Conservation (phyloP, 1,140 invertebrate species). For the Triops cancriformis region DNA sequence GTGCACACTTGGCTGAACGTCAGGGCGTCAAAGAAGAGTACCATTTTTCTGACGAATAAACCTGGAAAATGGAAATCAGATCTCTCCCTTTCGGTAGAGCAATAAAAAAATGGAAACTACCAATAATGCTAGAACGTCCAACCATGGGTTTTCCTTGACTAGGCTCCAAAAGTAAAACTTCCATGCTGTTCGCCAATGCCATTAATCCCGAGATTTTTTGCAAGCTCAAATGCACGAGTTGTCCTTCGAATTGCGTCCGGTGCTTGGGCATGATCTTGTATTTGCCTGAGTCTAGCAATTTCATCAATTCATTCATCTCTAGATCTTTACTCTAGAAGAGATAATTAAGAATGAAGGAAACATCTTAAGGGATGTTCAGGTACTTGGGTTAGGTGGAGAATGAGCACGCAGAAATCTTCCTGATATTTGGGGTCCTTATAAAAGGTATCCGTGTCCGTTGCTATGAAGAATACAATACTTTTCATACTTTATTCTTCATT, state of each 20-base stretch:
- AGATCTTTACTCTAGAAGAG: not conserved
- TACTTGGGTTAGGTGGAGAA: constrained; percentile 1
- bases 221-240: not conserved
- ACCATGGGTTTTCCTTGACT: constrained; percentile 8
- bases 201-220: constrained; percentile 2
- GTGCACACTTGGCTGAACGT: not conserved
- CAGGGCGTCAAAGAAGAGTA: not conserved
- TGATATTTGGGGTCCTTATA: not conserved
- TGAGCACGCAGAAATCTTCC: not conserved
- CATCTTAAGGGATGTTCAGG: not conserved
- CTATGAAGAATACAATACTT: not conserved
- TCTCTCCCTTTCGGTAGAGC: not conserved
- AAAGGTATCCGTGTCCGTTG: not conserved
- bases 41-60: not conserved
- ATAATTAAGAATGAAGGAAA: not conserved
- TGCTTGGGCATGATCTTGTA: not conserved
- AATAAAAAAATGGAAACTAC: not conserved
- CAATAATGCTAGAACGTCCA: not conserved
- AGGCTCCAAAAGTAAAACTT: not conserved
- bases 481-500: too few species aligned
- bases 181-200: not conserved
- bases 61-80: not conserved
- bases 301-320: not conserved
- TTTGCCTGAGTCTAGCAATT: not conserved
- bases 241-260: not conserved